These are phyloP conservation scores for Heliconius himera DNA, from an alignment of 1,140 invertebrate genomes.

Conservation along the genomic window DNA sequence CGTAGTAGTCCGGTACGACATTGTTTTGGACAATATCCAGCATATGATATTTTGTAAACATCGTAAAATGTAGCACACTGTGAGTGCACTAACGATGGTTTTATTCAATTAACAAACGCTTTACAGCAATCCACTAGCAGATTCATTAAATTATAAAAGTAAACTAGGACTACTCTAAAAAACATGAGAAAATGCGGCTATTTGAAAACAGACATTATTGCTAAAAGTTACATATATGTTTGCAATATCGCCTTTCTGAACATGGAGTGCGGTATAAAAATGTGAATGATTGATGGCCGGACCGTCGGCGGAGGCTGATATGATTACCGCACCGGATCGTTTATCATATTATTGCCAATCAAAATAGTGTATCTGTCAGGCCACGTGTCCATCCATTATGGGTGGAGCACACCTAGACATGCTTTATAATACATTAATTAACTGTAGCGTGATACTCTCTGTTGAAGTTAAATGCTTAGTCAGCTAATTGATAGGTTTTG, in stretches of 20 bases:
- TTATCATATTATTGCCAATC: constrained; percentile 81
- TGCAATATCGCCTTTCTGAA: constrained; percentile 55
- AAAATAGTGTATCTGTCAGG: constrained; percentile 81
- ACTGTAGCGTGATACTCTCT: constrained; percentile 52
- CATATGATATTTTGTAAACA: constrained; percentile 69
- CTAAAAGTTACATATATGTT: constrained; percentile 42
- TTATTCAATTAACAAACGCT: constrained; percentile 42
- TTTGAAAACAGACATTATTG: constrained; percentile 51
- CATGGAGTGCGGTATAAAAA: constrained; percentile 61
- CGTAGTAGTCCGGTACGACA: constrained; percentile 59
- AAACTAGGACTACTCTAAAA: constrained; percentile 59
- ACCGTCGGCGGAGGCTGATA: constrained; percentile 66
- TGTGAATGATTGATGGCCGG: constrained; percentile 68
- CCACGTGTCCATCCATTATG: constrained; percentile 68
- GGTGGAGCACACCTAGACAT: constrained; percentile 56
- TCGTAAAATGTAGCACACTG: constrained; percentile 60
- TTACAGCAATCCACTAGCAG: constrained; percentile 49
- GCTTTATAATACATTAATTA: constrained; percentile 64
- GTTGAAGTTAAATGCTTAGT: constrained; percentile 56
- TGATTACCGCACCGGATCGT: constrained; percentile 74
- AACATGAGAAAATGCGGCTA: constrained; percentile 49
- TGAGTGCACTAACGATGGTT: constrained; percentile 57
- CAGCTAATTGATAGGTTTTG: constrained; percentile 60
- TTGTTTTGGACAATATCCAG: constrained; percentile 73
- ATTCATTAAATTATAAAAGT: constrained; percentile 50